Evolutionary conservation across 2,888 invertebrate genomes (phyloP).

Genomic region (Melanostoma mellinum): DNA sequence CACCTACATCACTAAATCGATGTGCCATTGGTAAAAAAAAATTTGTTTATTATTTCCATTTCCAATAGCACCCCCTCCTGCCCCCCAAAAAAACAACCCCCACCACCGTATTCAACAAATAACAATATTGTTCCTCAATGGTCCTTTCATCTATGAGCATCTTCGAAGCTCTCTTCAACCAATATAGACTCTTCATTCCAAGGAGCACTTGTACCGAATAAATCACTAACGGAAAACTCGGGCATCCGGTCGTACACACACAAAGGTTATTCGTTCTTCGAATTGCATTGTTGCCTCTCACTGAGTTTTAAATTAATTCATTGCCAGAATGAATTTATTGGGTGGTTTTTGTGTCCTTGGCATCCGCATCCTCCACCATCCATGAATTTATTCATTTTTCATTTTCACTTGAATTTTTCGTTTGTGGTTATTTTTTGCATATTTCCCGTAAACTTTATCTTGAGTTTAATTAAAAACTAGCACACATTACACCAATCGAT

Average conservation of each 20-base stretch:
- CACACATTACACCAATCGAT: no score
- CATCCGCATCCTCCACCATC: not conserved
- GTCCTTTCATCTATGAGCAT: slow-evolving; percentile 39
- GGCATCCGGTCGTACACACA: slow-evolving; percentile 32
- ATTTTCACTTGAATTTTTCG: slow-evolving; percentile 25
- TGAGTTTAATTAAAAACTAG: slow-evolving; percentile 42
- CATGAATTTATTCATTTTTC: slow-evolving; percentile 58
- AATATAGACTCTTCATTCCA: slow-evolving; percentile 15
- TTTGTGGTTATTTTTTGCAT: not conserved
- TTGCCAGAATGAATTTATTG: slow-evolving; percentile 57
- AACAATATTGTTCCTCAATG: slow-evolving; percentile 22
- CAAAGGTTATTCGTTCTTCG: slow-evolving; percentile 37
- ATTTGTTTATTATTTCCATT: slow-evolving; percentile 23
- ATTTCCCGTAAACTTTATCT: slow-evolving; percentile 29
- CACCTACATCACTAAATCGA: slow-evolving; percentile 20
- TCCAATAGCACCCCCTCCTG: not conserved
- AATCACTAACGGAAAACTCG: slow-evolving; percentile 47
- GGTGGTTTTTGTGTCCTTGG: slow-evolving; percentile 49
- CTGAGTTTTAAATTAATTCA: slow-evolving; percentile 58
- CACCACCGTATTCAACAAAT: not conserved
- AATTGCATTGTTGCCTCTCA: slow-evolving; percentile 35
- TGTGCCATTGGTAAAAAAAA: not conserved
- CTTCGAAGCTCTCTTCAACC: slow-evolving; percentile 23
- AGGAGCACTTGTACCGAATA: slow-evolving; percentile 50
- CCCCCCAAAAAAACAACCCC: not conserved